These are phyloP conservation scores for Mythimna pallens DNA, from an alignment of 2,888 invertebrate species.

Conservation along the genomic window DNA sequence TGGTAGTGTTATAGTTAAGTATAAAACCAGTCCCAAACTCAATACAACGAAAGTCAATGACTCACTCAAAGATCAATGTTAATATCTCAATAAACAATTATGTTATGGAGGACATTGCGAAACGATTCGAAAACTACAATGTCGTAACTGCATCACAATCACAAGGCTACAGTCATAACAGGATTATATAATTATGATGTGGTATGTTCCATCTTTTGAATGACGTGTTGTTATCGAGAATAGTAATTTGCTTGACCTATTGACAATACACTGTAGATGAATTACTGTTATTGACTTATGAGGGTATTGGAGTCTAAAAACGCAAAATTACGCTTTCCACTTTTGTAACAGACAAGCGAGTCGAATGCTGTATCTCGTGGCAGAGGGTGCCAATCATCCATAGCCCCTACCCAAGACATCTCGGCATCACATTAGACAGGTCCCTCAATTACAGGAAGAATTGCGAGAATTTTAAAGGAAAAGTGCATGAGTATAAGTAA, in stretches of 20 bases:
- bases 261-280: neutral
- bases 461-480: no score
- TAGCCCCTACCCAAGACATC: no score
- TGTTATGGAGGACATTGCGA: slow-evolving; percentile 4
- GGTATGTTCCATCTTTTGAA: neutral
- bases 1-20: neutral
- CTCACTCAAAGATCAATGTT: slow-evolving; percentile 18
- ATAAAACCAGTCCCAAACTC: neutral
- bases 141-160: neutral
- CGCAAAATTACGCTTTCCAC: no score
- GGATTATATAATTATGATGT: neutral
- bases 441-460: no score
- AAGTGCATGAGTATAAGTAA: no score
- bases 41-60: slow-evolving; percentile 6
- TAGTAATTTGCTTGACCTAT: slow-evolving; percentile 4
- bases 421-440: no score
- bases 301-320: no score
- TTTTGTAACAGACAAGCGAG: no score
- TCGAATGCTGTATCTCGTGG: no score
- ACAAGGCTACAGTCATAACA: slow-evolving; percentile 9
- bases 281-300: neutral
- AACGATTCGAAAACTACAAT: slow-evolving; percentile 23
- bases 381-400: no score
- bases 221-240: neutral
- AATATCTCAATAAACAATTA: slow-evolving; percentile 16